phyloP scores from a whole-genome alignment of 2,888 invertebrate genomes.

The Gerris lacustris region DNA sequence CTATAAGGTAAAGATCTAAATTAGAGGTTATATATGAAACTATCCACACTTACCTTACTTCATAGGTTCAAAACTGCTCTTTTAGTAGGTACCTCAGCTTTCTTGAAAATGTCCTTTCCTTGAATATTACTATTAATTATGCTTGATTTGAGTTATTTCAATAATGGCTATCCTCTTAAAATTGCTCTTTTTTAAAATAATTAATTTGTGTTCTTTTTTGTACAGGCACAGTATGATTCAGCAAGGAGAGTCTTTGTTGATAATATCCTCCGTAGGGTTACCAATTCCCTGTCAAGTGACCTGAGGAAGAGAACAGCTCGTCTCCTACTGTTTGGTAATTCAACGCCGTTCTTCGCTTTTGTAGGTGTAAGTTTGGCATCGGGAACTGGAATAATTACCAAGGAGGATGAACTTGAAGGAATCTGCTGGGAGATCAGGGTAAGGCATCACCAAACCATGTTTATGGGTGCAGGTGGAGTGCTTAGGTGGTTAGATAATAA shows the following conservation, averaged over 20 bases:
- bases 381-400: conserved; percentile 58
- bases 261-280: conserved; percentile 55
- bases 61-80: too few species aligned
- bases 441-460: conserved; percentile 27
- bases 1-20: too few species aligned
- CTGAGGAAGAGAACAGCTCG: conserved; percentile 25
- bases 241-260: conserved; percentile 55
- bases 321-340: conserved; percentile 33
- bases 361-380: conserved; percentile 61
- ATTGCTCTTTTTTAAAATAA: neutral
- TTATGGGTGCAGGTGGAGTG: too few species aligned
- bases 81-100: too few species aligned
- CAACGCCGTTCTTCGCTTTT: conserved; percentile 59
- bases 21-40: too few species aligned
- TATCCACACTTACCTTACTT: too few species aligned
- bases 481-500: too few species aligned
- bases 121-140: too few species aligned
- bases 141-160: too few species aligned
- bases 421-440: conserved; percentile 66
- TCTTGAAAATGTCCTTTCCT: too few species aligned
- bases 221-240: conserved; percentile 35
- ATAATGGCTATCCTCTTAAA: neutral
- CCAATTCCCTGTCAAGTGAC: conserved; percentile 48
- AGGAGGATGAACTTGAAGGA: conserved; percentile 63
- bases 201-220: neutral